Conservation (phyloP, 2,888 invertebrate species). For the Neoscelio sp. region DNA sequence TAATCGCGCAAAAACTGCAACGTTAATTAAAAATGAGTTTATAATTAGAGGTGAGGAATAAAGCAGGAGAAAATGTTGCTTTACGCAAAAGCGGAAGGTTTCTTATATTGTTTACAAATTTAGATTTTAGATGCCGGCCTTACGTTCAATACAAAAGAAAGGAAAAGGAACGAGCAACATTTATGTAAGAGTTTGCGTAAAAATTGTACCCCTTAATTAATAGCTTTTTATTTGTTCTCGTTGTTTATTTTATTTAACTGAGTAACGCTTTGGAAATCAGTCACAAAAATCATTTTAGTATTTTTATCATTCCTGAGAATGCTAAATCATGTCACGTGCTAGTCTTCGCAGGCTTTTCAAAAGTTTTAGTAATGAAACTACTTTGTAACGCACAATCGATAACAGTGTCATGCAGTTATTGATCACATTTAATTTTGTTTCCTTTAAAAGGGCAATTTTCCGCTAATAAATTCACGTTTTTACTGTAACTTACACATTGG, state of each 20-base stretch:
- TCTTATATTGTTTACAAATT: neutral
- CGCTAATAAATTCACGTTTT: neutral
- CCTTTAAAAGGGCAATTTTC: neutral
- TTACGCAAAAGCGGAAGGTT: neutral
- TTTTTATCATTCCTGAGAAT: slow-evolving; percentile 14
- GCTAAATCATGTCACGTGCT: slow-evolving; percentile 40
- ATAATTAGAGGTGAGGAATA: slow-evolving; percentile 2
- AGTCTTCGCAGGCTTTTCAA: slow-evolving; percentile 32
- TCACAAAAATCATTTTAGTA: neutral
- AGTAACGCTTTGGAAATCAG: slow-evolving; percentile 18
- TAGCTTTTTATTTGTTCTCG: no score
- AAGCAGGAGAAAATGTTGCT: neutral
- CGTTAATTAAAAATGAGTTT: slow-evolving; percentile 53
- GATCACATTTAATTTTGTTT: neutral
- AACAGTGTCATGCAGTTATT: neutral
- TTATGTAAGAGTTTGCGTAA: no score
- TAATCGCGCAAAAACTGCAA: slow-evolving; percentile 37
- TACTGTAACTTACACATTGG: no score
- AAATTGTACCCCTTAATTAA: no score
- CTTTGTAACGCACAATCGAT: slow-evolving; percentile 25
- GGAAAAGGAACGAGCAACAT: no score
- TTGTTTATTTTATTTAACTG: slow-evolving; percentile 22
- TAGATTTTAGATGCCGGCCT: no score
- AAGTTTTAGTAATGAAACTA: slow-evolving; percentile 11
- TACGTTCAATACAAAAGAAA: no score